Percentiles rank a stretch among this genome's conserved stretches.
These are phyloP conservation scores for Crenichthys baileyi DNA, from an alignment of 2,797 vertebrate genomes.

Conservation along the genomic window DNA sequence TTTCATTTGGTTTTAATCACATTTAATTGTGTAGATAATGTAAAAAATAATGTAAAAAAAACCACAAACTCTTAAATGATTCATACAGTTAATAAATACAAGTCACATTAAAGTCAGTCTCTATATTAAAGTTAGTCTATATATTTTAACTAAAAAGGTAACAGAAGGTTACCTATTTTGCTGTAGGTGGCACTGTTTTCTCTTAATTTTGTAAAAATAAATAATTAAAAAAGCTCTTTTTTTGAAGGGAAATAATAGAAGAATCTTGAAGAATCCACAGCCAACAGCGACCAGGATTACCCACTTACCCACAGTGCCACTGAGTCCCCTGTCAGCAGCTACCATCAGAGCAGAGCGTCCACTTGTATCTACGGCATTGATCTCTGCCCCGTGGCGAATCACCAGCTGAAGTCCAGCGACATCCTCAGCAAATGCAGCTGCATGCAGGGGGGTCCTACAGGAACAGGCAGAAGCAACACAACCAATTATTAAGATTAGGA, in stretches of 20 bases:
- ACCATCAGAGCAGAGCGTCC: constrained; percentile 94
- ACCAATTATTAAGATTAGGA: background rate
- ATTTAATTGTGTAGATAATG: background rate
- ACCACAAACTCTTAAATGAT: background rate
- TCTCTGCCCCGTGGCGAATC: constrained; percentile 90
- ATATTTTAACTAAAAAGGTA: background rate
- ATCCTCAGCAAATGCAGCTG: constrained; percentile 94
- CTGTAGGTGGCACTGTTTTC: background rate
- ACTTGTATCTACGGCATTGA: constrained; percentile 88
- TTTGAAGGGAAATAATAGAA: background rate
- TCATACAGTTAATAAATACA: background rate
- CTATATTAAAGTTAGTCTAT: background rate
- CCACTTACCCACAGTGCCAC: constrained; percentile 88
- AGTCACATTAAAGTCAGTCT: background rate
- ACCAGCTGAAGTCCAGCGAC: constrained; percentile 91
- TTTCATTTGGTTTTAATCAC: background rate
- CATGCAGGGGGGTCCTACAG: constrained; percentile 92
- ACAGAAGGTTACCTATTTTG: background rate
- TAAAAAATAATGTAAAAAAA: too few species aligned
- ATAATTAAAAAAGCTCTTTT: background rate
- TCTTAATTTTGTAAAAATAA: background rate
- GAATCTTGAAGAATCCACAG: background rate
- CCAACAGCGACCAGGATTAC: background rate
- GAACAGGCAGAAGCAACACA: constrained; percentile 4
- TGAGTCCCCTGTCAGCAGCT: constrained; percentile 93